phyloP scores from a whole-genome alignment of 1,140 invertebrate genomes.

The Octopus bimaculoides region DNA sequence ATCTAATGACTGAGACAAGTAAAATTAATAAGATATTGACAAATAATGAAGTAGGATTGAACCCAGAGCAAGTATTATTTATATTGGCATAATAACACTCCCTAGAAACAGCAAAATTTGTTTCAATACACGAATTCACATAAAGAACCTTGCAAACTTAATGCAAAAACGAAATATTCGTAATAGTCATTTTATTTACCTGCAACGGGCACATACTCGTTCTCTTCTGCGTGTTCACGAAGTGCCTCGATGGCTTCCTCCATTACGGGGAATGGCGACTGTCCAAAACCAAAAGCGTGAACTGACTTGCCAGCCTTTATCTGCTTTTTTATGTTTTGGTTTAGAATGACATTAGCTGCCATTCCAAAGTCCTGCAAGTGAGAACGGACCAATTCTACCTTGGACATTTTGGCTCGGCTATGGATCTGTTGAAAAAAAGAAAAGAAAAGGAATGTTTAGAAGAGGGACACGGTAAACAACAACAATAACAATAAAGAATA shows the following conservation, averaged over 20 bases:
- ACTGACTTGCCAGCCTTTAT: slow-evolving; percentile 42
- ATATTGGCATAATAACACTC: background rate
- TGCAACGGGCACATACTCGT: slow-evolving; percentile 50
- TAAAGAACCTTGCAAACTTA: background rate
- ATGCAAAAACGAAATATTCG: background rate
- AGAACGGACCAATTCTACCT: slow-evolving; percentile 22
- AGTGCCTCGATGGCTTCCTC: slow-evolving; percentile 41
- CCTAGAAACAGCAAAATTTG: background rate
- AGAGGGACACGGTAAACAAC: too few species aligned
- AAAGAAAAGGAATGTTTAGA: too few species aligned
- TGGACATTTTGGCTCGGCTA: background rate
- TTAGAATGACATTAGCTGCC: slow-evolving; percentile 40
- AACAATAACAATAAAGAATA: too few species aligned
- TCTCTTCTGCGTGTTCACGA: slow-evolving; percentile 42
- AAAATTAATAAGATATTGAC: background rate
- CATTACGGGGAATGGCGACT: slow-evolving; percentile 54
- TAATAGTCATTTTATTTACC: slow-evolving; percentile 30
- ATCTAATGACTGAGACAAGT: too few species aligned
- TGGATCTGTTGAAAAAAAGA: too few species aligned
- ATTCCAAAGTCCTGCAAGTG: slow-evolving; percentile 36
- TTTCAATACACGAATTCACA: background rate
- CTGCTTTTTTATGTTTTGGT: slow-evolving; percentile 38
- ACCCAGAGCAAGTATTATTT: background rate
- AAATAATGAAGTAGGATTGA: background rate
- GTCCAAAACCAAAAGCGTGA: slow-evolving; percentile 56